Evolutionary conservation across 2,797 vertebrate genomes (phyloP), one percentile per base, ranked within the genome.

Genomic region (Halcyon chelicuti): DNA sequence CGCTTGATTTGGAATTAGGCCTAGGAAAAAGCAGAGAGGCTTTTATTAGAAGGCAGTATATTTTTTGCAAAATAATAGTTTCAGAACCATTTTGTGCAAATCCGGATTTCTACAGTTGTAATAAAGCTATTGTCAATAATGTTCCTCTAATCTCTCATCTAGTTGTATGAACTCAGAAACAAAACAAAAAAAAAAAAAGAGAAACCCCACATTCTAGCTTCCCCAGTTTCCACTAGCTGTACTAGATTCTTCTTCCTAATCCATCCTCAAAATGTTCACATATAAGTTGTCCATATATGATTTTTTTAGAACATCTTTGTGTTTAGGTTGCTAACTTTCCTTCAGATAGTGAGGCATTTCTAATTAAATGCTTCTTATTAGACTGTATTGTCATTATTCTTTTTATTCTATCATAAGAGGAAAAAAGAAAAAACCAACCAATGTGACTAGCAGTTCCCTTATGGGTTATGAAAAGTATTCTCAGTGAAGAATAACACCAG

Each of bases 121-220:
- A n/a, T 35, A 9, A 18, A 60, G 28, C 2, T 61, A 22, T 4
- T 54, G 4, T 57, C 54, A 54, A 63, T 62, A 44, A 21, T 6
- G 4, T 79, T 86, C 2, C 11, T 65, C 22, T 63, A 80, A 81
- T 29, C 13, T 81, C 10, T 10, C 14, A 62, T n/a, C 4, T 39
- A 44, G 42, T 25, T 54, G 0, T 40, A 35, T 22, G 13, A 5
- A 29, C 33, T 71, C 58, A 51, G 82, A 86, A 78, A 75, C 8
- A 1, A 62, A 44, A 10, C 57, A 74, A 58, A 25, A 39, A 33
- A 2, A 9, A 58, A 25, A 39, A 33, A 2, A 31, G 10, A 52
- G 60, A 71, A 39, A 52, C 15, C 0, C 2, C 2, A 0, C 15
- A 3, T 68, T 78, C 25, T 65, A 40, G 6, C 6, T 72, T 65